A percentile compares a stretch with the other conserved stretches of the same genome.
Evolutionary conservation across 2,797 vertebrate species (phyloP).

Genomic region (Spondyliosoma cantharus): DNA sequence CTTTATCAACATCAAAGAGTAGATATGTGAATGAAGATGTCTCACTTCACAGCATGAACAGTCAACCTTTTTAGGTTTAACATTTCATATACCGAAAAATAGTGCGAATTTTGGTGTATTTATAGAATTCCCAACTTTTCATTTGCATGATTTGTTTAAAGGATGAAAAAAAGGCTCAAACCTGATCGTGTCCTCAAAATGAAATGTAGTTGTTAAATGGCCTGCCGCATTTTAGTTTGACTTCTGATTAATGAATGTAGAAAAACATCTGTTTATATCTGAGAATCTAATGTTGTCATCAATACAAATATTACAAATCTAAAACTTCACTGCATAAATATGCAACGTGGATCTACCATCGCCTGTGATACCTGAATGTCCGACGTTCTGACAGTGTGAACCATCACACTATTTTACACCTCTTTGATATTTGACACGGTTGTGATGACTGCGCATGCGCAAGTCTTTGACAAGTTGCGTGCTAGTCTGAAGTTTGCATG

Average conservation of each 20-base stretch:
- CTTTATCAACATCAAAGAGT: conserved; percentile 3
- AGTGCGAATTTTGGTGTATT: too few species aligned
- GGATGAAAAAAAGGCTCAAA: too few species aligned
- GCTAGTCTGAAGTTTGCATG: not conserved
- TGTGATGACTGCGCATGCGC: conserved; percentile 27
- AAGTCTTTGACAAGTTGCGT: rapidly evolving
- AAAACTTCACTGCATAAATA: not conserved
- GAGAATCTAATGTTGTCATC: not conserved
- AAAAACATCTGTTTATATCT: not conserved
- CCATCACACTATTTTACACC: rapidly evolving
- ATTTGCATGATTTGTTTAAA: not conserved
- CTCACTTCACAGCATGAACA: not conserved
- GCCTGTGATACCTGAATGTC: not conserved
- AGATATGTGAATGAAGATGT: not conserved
- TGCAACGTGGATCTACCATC: not conserved
- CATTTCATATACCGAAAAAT: too few species aligned
- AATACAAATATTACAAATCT: not conserved
- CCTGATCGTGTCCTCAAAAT: too few species aligned
- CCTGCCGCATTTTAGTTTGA: not conserved
- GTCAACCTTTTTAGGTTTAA: not conserved
- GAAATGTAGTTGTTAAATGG: not conserved
- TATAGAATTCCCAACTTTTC: not conserved
- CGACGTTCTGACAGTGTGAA: conserved; percentile 16
- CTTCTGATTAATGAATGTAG: not conserved
- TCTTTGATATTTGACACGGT: not conserved